A percentile compares a stretch with the other conserved stretches of the same genome.
Conservation (phyloP, 2,888 invertebrate species). For the Argyra leucocephala region DNA sequence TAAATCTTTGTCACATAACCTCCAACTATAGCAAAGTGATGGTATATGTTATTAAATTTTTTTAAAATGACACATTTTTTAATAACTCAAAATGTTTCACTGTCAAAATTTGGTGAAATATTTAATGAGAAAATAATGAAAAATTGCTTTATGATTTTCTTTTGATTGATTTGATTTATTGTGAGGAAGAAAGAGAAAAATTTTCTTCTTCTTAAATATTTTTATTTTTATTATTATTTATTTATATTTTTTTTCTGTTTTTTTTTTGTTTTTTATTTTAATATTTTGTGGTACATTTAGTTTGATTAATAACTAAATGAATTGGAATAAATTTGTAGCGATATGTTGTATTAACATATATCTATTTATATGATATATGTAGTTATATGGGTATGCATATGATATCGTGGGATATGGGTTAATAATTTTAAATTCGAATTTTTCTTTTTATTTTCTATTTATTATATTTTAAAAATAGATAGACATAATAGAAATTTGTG, state of each 20-base stretch:
- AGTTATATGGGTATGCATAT: too few relatives aligned
- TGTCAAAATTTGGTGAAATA: too few relatives aligned
- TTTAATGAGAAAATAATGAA: background rate
- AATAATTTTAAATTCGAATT: background rate
- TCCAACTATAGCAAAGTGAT: too few relatives aligned
- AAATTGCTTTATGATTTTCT: background rate
- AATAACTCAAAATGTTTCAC: too few relatives aligned
- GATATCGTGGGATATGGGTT: too few relatives aligned
- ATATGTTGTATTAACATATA: background rate
- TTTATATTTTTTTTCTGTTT: background rate
- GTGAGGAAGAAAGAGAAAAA: background rate
- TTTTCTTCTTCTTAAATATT: too few relatives aligned
- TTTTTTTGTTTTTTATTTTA: background rate
- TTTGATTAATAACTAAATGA: background rate
- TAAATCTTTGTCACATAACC: too few relatives aligned
- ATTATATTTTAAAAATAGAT: too few relatives aligned
- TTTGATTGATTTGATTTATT: background rate
- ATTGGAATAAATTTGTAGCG: background rate
- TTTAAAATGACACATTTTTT: too few relatives aligned
- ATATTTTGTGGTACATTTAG: constrained; percentile 6
- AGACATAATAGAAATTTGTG: background rate
- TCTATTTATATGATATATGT: background rate
- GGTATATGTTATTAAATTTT: too few relatives aligned
- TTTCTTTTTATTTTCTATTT: too few relatives aligned
- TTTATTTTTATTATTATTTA: background rate